Evolutionary conservation across 2,888 invertebrate species (phyloP).

Genomic region (Drosophila niveifrons): DNA sequence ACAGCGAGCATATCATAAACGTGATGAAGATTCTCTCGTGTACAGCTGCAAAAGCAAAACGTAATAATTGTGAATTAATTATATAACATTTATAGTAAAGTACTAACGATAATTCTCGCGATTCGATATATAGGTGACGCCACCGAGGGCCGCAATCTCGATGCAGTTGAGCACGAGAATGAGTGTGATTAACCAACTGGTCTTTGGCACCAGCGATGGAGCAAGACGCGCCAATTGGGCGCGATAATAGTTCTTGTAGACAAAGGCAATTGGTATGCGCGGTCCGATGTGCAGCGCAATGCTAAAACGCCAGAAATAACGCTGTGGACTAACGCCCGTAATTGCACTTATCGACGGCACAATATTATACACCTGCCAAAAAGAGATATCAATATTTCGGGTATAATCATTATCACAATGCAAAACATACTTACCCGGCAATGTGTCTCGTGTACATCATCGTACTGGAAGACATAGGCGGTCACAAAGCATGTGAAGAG

Average conservation of each 20-base stretch:
- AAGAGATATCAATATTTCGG: neutral
- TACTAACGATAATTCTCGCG: slow-evolving; percentile 97
- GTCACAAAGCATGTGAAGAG: slow-evolving; percentile 95
- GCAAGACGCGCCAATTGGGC: slow-evolving; percentile 85
- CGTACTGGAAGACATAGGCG: slow-evolving; percentile 95
- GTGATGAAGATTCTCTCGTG: slow-evolving; percentile 96
- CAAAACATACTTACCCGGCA: slow-evolving; percentile 92
- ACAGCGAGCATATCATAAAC: slow-evolving; percentile 94
- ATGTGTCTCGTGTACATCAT: slow-evolving; percentile 97
- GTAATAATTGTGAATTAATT: neutral
- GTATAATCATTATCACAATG: neutral
- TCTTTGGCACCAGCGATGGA: slow-evolving; percentile 83
- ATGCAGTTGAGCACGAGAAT: slow-evolving; percentile 94
- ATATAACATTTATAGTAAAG: slow-evolving; percentile 83
- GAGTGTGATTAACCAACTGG: slow-evolving; percentile 88
- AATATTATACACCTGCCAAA: slow-evolving; percentile 95
- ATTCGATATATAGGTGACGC: slow-evolving; percentile 97
- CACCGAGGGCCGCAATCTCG: slow-evolving; percentile 94
- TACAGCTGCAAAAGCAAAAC: slow-evolving; percentile 88
- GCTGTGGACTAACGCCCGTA: slow-evolving; percentile 96
- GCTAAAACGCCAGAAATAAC: slow-evolving; percentile 96
- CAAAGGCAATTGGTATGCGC: slow-evolving; percentile 93
- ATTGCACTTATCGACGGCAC: slow-evolving; percentile 98
- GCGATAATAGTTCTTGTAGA: slow-evolving; percentile 93
- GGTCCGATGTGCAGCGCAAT: slow-evolving; percentile 97